Base-by-base conservation (phyloP, 2,888 invertebrate genomes). In the Tuberolachnus salignus region DNA sequence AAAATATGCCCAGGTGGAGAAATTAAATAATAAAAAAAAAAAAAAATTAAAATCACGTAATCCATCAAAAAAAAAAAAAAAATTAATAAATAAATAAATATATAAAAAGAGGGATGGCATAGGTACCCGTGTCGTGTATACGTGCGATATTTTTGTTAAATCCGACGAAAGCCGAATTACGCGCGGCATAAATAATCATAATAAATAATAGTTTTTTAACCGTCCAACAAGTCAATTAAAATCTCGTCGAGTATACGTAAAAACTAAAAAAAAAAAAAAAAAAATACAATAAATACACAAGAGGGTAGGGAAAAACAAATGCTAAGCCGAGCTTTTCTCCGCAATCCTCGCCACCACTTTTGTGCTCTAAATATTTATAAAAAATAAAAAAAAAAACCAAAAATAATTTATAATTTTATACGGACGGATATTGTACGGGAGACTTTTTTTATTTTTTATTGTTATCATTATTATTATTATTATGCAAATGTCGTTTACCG, bases 381-480 rank as follows among this genome's bases (percentile, higher is more conserved):
- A n/a, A 6, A 4, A 34, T 34, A 34, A 34, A 34, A 34, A 34
- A 34, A 34, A 34, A 34, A 4, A 34, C 34, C 34, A 73, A 73
- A 72, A 63, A 73, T 73, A 73, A 49, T 63, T 73, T 63, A 73
- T 73, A 73, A 49, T 63, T 73, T 63, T 73, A 72, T 73, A 42
- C 61, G 19, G 26, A 13, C 59, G 57, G 71, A 71, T 71, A 71
- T 64, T 19, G 55, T 53, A 82, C 83, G 81, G 80, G 26, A 81
- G 82, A 84, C 82, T 81, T 49, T 74, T 66, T 57, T 51, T 66
- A 13, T 26, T 64, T 53, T 51, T 55, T 66, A 21, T 66, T 44
- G 57, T 66, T 21, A 74, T 64, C 19, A 72, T 59, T 11, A 53
- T 49, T 23, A 74, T 51, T 49, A 49, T 64, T 57, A 59, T 67